These are phyloP conservation scores for Argya squamiceps DNA, from an alignment of 2,797 vertebrate genomes.

Conservation along the genomic window DNA sequence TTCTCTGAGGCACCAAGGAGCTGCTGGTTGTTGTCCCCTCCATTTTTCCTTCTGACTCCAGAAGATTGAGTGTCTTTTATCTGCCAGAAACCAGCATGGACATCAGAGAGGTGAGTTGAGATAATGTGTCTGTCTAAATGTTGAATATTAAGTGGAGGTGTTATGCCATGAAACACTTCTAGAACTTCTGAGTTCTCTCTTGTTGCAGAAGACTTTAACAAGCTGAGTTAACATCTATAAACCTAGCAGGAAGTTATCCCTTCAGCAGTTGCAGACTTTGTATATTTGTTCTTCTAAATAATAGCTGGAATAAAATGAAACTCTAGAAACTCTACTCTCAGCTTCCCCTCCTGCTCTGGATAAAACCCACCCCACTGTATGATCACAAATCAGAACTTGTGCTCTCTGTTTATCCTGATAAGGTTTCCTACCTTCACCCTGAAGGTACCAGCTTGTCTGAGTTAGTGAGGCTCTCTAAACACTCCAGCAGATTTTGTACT, in stretches of 20 bases:
- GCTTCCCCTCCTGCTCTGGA: not conserved
- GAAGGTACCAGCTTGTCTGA: not conserved
- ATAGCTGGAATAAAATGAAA: not conserved
- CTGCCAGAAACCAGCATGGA: accelerated
- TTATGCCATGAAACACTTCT: accelerated
- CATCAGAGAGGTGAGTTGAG: not conserved
- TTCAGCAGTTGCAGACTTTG: not conserved
- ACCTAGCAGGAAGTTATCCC: not conserved
- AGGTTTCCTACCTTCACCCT: not conserved
- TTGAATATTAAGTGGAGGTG: not conserved
- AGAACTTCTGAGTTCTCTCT: not conserved
- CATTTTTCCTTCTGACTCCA: not conserved
- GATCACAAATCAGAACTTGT: not conserved
- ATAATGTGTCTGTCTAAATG: not conserved
- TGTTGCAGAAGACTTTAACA: not conserved
- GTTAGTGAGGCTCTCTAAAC: not conserved
- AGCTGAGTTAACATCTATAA: not conserved
- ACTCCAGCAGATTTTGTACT: not conserved
- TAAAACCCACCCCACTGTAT: not conserved
- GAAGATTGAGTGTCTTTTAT: not conserved
- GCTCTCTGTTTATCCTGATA: not conserved
- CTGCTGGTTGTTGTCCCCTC: accelerated
- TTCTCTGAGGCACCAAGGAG: accelerated
- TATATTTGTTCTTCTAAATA: not conserved
- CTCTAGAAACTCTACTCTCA: not conserved